phyloP scores from a whole-genome alignment of 2,888 invertebrate species.

The Drosophila gaucha region DNA sequence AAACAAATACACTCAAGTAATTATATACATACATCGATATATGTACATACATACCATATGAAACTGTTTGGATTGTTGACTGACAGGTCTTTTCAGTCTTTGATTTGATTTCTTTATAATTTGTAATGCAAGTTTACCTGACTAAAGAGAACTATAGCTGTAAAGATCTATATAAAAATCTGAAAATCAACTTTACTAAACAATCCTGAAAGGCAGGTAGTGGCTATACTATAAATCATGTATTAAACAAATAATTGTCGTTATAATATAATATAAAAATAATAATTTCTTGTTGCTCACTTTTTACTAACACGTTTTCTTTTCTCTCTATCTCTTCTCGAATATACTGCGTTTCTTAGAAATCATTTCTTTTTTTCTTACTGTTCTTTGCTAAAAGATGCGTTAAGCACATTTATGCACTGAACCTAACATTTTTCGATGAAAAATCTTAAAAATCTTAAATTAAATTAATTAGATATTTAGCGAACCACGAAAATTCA shows the following conservation, averaged over 20 bases:
- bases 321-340: too few relatives aligned
- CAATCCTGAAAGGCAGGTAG: too few relatives aligned
- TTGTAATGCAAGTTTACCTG: not conserved
- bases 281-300: too few relatives aligned
- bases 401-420: not conserved
- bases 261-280: too few relatives aligned
- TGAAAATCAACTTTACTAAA: not conserved
- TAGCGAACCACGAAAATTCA: not conserved
- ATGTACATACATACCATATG: too few relatives aligned
- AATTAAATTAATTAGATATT: conserved; percentile 3
- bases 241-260: too few relatives aligned
- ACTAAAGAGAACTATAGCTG: too few relatives aligned
- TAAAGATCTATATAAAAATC: not conserved
- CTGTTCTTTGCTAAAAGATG: not conserved
- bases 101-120: too few relatives aligned
- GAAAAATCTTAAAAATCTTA: not conserved
- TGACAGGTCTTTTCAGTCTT: not conserved
- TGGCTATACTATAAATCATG: too few relatives aligned
- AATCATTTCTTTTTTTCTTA: not conserved
- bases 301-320: too few relatives aligned
- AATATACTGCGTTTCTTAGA: too few relatives aligned
- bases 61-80: not conserved
- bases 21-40: not conserved
- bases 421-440: not conserved
- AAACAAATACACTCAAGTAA: not conserved